Evolutionary conservation across 2,113 vertebrate species (phyloP).

Genomic region (Notothenia rossii): DNA sequence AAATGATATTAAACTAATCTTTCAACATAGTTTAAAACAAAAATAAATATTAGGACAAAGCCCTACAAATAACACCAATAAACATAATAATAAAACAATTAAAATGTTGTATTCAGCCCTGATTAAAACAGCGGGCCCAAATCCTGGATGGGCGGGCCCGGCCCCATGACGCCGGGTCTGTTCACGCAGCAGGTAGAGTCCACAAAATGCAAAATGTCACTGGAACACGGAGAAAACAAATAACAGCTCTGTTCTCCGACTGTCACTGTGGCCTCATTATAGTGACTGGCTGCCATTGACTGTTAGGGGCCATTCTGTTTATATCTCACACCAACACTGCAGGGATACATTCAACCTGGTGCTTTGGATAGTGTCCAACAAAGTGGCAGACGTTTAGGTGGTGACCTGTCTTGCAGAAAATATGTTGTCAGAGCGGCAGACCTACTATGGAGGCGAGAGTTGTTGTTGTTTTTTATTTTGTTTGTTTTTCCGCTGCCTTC

Average conservation of each 20-base stretch:
- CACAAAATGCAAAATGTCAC: constrained; percentile 10
- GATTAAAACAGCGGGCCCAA: too few relatives aligned
- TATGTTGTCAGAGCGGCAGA: constrained; percentile 1
- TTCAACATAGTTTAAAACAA: too few relatives aligned
- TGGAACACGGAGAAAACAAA: constrained; percentile 5
- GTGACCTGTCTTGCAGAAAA: constrained; percentile 18
- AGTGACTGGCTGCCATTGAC: neutral
- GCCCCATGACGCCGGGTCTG: too few relatives aligned
- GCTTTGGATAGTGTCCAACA: constrained; percentile 5
- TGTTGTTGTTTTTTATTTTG: neutral
- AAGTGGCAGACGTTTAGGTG: constrained; percentile 17
- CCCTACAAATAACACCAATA: too few relatives aligned
- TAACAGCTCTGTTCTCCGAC: neutral
- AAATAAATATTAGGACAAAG: too few relatives aligned
- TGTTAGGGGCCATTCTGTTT: neutral
- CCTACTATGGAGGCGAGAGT: too few relatives aligned
- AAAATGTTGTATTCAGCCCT: too few relatives aligned
- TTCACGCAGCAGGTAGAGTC: neutral
- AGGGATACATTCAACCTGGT: neutral
- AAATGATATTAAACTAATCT: too few relatives aligned
- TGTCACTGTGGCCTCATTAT: constrained; percentile 45
- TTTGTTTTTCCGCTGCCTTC: neutral
- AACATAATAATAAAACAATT: too few relatives aligned
- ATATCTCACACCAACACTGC: constrained; percentile 4
- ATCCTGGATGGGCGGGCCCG: too few relatives aligned